Conservation (phyloP, 2,888 invertebrate species). For the Drosophila borborema region DNA sequence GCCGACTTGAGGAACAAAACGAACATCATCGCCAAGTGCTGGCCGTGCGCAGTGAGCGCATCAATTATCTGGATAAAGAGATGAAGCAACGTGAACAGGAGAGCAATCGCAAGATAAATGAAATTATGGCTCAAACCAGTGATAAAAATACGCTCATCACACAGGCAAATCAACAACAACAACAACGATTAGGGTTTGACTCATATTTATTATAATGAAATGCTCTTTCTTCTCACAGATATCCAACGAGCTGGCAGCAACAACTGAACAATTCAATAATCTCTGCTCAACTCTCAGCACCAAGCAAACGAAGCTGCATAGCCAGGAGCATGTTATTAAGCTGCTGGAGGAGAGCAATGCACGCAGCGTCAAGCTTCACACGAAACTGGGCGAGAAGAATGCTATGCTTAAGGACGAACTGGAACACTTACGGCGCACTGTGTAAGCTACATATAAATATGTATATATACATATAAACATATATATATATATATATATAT, state of each 20-base stretch:
- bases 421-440: constrained; percentile 46
- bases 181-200: background rate
- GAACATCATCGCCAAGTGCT: constrained; percentile 72
- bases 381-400: constrained; percentile 81
- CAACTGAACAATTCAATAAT: constrained; percentile 78
- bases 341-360: constrained; percentile 79
- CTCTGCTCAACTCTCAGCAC: constrained; percentile 69
- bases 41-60: constrained; percentile 72
- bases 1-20: constrained; percentile 72
- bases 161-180: constrained; percentile 21
- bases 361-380: constrained; percentile 69
- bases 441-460: constrained; percentile 73
- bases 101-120: constrained; percentile 64
- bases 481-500: background rate
- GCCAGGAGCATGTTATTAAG: constrained; percentile 79
- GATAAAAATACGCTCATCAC: constrained; percentile 66
- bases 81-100: constrained; percentile 76
- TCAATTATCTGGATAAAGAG: constrained; percentile 60
- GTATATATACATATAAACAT: no score
- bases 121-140: constrained; percentile 71
- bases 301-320: constrained; percentile 78
- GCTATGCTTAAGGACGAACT: constrained; percentile 62
- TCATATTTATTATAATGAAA: background rate
- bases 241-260: constrained; percentile 72
- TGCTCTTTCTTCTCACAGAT: constrained; percentile 50